phyloP scores from a whole-genome alignment of 30 jellyfish, hydroid and myxozoan genomes.

The Chrysaora quinquecirrha region DNA sequence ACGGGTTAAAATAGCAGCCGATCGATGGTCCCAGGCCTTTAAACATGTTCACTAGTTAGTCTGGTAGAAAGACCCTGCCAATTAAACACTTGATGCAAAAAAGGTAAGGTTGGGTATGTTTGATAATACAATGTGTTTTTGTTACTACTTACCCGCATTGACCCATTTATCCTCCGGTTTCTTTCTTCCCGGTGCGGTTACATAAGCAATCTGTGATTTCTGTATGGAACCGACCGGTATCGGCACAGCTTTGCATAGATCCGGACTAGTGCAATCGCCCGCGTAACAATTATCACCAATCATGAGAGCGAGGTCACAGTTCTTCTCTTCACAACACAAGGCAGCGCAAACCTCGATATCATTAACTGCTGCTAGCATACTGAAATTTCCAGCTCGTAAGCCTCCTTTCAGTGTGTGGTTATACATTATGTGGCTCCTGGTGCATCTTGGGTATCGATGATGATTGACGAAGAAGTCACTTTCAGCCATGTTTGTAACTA shows the following conservation, averaged over 20 bases:
- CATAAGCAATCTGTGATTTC: slow-evolving; percentile 93
- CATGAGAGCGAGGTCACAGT: slow-evolving; percentile 97
- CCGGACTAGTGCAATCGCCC: slow-evolving; percentile 99
- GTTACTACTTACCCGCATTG: slow-evolving; percentile 88
- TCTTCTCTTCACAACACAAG: slow-evolving; percentile 94
- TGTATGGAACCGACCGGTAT: slow-evolving; percentile 96
- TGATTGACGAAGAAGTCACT: slow-evolving; percentile 97
- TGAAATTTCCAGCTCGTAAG: slow-evolving; percentile 94
- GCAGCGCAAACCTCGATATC: slow-evolving; percentile 99
- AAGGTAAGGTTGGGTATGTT: too few species aligned
- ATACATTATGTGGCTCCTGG: slow-evolving; percentile 96
- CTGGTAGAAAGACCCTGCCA: too few species aligned
- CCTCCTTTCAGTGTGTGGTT: slow-evolving; percentile 98
- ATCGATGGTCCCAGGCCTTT: too few species aligned
- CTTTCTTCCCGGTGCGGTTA: slow-evolving; percentile 93
- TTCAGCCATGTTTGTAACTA: slow-evolving; percentile 98
- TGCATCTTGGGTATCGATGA: slow-evolving; percentile 85
- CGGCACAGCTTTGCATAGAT: slow-evolving; percentile 95
- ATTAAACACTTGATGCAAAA: too few species aligned
- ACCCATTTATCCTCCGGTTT: slow-evolving; percentile 94
- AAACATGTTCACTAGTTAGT: too few species aligned
- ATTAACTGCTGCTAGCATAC: slow-evolving; percentile 97
- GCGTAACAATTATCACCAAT: slow-evolving; percentile 97
- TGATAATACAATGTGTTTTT: too few species aligned
- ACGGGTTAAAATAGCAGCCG: too few species aligned